A percentile compares a stretch with the other conserved stretches of the same genome.
Evolutionary conservation across 2,888 invertebrate species (phyloP).

Genomic region (Tribolium freemani): DNA sequence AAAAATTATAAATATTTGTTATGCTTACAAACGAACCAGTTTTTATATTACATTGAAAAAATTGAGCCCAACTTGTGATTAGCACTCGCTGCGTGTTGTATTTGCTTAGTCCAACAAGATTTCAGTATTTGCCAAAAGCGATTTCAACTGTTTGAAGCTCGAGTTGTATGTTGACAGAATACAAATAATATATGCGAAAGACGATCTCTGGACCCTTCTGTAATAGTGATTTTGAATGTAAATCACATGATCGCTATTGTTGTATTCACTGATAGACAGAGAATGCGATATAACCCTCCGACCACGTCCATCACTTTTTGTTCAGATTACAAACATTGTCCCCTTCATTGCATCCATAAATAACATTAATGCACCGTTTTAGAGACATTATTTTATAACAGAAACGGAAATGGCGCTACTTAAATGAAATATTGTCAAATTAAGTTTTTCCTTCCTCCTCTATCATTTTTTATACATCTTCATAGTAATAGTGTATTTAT

Average conservation of each 20-base stretch:
- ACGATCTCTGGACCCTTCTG: constrained; percentile 25
- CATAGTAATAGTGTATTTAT: neutral
- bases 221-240: constrained; percentile 33
- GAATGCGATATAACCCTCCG: constrained; percentile 8
- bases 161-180: constrained; percentile 30
- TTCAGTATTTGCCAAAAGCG: constrained; percentile 28
- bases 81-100: constrained; percentile 8
- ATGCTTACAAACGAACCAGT: neutral
- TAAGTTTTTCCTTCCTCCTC: neutral
- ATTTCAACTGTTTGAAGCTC: constrained; percentile 22
- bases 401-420: neutral
- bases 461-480: neutral
- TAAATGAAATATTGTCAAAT: neutral
- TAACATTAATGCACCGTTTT: neutral
- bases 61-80: neutral
- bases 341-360: neutral
- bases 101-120: constrained; percentile 14
- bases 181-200: constrained; percentile 33
- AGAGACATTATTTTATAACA: neutral
- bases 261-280: constrained; percentile 1
- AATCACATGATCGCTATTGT: constrained; percentile 28
- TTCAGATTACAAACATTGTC: neutral
- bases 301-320: constrained; percentile 6
- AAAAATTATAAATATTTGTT: too few relatives aligned
- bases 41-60: neutral